These are phyloP conservation scores for Xiphophorus couchianus DNA, from an alignment of 2,113 vertebrate genomes.

Conservation along the genomic window DNA sequence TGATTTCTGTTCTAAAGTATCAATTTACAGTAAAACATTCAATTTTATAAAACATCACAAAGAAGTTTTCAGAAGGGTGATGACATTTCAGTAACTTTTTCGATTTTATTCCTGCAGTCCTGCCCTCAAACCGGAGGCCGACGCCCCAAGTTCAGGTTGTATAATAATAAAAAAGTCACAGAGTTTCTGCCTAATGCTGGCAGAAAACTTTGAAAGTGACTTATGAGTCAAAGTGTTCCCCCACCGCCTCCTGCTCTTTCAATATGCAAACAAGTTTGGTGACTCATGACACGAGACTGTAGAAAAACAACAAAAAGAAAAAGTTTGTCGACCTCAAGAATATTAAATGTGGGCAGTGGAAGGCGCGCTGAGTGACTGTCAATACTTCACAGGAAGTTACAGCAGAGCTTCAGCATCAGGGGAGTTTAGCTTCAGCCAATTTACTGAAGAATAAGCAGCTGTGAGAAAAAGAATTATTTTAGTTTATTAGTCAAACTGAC, in stretches of 20 bases:
- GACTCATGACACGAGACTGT: conserved; percentile 3
- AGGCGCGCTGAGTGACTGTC: background rate
- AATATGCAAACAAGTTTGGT: conserved; percentile 1
- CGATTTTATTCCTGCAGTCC: conserved; percentile 20
- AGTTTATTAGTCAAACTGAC: too few relatives aligned
- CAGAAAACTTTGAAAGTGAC: conserved; percentile 61
- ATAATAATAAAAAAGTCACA: background rate
- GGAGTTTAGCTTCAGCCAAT: too few relatives aligned
- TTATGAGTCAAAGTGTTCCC: conserved; percentile 5
- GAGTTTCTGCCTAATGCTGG: conserved; percentile 12
- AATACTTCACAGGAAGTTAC: too few relatives aligned
- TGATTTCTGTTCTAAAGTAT: background rate
- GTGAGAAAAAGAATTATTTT: too few relatives aligned
- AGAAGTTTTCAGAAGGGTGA: background rate
- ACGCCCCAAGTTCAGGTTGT: conserved; percentile 18
- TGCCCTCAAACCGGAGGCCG: conserved; percentile 45
- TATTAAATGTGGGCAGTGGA: background rate
- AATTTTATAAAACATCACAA: background rate
- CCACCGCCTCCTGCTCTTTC: conserved; percentile 23
- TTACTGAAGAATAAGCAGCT: too few relatives aligned
- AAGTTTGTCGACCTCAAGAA: background rate
- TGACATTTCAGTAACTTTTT: background rate
- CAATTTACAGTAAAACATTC: background rate
- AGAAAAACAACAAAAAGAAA: background rate
- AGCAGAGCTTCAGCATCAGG: background rate